A percentile compares a stretch with the other conserved stretches of the same genome.
These are phyloP conservation scores for Aphelocoma coerulescens DNA, from an alignment of 2,113 vertebrate species.

Conservation along the genomic window DNA sequence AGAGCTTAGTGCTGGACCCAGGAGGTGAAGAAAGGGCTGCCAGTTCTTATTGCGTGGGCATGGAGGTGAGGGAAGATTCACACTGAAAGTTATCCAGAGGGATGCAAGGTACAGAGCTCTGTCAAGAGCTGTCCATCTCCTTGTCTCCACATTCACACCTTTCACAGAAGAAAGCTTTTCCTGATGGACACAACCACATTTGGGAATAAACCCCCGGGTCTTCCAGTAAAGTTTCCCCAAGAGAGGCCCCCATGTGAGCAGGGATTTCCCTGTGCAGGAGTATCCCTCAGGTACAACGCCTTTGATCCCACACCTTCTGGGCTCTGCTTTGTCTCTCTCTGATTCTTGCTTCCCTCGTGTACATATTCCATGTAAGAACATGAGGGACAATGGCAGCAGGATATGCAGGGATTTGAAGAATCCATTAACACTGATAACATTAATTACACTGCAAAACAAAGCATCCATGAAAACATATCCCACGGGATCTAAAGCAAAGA, in stretches of 20 bases:
- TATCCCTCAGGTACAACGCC: neutral
- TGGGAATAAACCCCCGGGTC: neutral
- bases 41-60: neutral
- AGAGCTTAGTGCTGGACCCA: neutral
- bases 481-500: neutral
- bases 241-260: neutral
- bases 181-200: neutral
- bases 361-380: neutral
- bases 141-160: neutral
- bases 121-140: neutral
- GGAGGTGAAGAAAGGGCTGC: neutral
- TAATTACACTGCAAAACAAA: conserved; percentile 34
- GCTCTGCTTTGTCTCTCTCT: neutral
- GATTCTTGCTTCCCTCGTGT: neutral
- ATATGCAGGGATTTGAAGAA: neutral
- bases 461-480: neutral
- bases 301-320: neutral
- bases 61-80: neutral
- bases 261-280: neutral
- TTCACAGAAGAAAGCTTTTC: neutral
- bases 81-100: neutral
- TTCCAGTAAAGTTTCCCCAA: neutral
- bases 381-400: neutral
- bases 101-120: neutral
- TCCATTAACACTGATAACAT: neutral